Evolutionary conservation across 2,888 invertebrate genomes (phyloP).

Genomic region (Odontomyia ornata): DNA sequence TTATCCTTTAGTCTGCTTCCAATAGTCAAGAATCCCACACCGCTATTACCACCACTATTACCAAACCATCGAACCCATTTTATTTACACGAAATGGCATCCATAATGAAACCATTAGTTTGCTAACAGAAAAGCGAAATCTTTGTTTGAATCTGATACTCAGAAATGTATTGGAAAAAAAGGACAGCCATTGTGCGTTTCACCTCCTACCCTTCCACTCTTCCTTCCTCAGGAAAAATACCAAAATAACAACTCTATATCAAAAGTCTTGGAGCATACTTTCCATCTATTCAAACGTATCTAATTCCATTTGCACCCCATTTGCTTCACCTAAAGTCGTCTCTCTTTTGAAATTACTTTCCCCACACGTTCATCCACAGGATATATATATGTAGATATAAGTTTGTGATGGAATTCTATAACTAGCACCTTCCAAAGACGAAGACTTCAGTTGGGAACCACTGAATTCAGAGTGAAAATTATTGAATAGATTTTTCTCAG

Average conservation of each 20-base stretch:
- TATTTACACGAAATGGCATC: neutral
- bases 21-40: neutral
- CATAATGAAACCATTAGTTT: neutral
- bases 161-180: no score
- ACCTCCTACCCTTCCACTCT: no score
- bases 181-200: no score
- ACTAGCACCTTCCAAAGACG: conserved; percentile 4
- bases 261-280: conserved; percentile 5
- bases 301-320: conserved; percentile 52
- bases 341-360: conserved; percentile 46
- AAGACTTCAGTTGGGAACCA: neutral
- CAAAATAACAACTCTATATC: neutral
- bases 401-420: neutral
- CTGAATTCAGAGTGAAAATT: neutral
- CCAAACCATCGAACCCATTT: neutral
- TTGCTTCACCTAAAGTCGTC: conserved; percentile 47
- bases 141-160: no score
- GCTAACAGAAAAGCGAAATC: no score
- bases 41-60: neutral
- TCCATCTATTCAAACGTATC: conserved; percentile 44
- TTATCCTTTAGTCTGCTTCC: conserved; percentile 14
- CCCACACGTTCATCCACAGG: conserved; percentile 36
- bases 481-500: neutral
- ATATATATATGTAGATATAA: no score
- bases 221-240: no score